Percentiles rank a stretch among this genome's conserved stretches.
These are phyloP conservation scores for Ciona savignyi DNA, from an alignment of 23 tunicate genomes.

Conservation along the genomic window DNA sequence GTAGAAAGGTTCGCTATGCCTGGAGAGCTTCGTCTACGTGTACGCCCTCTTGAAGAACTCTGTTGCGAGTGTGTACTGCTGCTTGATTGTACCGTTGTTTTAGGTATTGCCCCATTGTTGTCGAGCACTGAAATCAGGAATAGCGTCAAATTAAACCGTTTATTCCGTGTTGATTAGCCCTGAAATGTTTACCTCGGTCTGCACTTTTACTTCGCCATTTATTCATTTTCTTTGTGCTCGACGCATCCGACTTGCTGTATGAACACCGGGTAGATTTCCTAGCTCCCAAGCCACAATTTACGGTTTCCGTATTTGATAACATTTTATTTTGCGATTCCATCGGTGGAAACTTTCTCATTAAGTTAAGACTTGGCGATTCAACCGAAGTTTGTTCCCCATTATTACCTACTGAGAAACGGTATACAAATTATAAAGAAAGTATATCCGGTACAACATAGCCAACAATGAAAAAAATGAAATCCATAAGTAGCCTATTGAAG, in stretches of 20 bases:
- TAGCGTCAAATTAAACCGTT: too few species aligned
- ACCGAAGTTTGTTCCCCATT: not conserved
- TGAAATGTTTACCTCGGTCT: constrained; percentile 8
- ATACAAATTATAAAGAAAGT: too few species aligned
- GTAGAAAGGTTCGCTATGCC: constrained; percentile 14
- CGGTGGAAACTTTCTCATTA: constrained; percentile 35
- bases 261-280: not conserved
- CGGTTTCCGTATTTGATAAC: not conserved
- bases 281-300: not conserved
- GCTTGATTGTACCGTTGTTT: not conserved
- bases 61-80: not conserved
- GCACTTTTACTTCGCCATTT: constrained; percentile 20
- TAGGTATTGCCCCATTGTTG: not conserved
- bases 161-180: too few species aligned
- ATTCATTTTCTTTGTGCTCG: not conserved
- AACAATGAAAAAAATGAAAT: too few species aligned
- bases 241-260: constrained; percentile 1
- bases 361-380: constrained; percentile 26
- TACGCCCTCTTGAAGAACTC: not conserved
- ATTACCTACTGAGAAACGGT: not conserved
- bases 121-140: constrained; percentile 8
- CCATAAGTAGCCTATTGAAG: too few species aligned
- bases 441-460: too few species aligned
- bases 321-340: not conserved
- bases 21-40: constrained; percentile 14